Base-by-base conservation (phyloP, 2,113 vertebrate species). In the Vulpes lagopus region DNA sequence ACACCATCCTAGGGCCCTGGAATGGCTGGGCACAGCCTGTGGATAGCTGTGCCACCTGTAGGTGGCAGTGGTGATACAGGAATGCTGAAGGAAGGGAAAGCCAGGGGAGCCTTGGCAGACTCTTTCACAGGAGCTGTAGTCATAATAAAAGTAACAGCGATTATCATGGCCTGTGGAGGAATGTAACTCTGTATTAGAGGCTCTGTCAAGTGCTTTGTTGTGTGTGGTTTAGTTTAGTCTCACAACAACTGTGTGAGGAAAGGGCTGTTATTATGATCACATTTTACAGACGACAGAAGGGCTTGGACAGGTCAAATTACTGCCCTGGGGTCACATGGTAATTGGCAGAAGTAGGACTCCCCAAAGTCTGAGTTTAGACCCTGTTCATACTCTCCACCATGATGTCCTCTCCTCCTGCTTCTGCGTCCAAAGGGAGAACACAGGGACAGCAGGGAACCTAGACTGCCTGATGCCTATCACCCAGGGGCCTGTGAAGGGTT, bases 61-160 rank as follows among this genome's bases (percentile, higher is more conserved):
- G 97, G 88, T 98, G 97, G 98, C 98, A 97, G 96, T 96, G 80
- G 94, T 91, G 92, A 88, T 84, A 62, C 17, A 2, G 78, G 62
- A 95, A 97, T 94, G 73, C 51, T 15, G 23, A 25, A 32, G 59
- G 76, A 62, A 8, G 25, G 14, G 32, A 11, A 11, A 3, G 0
- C 0, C 12, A 59, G 51, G 67, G 43, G n/a, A 64, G 53, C 22
- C 3, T 49, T 55, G 78, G 30, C 71, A 25, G 62, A 85, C 53
- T 62, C 51, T 78, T 81, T 81, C 71, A 78, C 71, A 71, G 62
- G 11, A 82, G 55, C 60, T 51, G 35, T 62, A 30, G 12, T 60
- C 43, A 59, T 19, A 57, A 53, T 53, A 59, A 87, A 43, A 89
- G 27, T 16, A 73, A n/a, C 9, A 67, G 59, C 14, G 30, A 38